Base-by-base conservation (phyloP, 1,140 invertebrate species). In the Plutomurus gul region DNA sequence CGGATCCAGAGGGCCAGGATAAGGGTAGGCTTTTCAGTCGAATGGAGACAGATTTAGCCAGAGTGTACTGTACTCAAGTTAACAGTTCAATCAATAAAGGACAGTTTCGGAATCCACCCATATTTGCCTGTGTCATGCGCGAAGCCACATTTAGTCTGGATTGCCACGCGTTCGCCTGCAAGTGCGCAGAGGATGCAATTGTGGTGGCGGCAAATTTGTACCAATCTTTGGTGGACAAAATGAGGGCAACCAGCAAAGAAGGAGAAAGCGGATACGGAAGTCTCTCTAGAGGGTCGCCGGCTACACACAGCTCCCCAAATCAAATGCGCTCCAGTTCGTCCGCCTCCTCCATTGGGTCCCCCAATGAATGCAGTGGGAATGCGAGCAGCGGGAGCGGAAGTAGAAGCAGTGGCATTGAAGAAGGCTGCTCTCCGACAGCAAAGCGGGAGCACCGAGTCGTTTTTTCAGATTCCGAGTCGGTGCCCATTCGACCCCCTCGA, bases 101-200 rank as follows among this genome's bases (percentile, higher is more conserved):
- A 2, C 37, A 22, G 30, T 79, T 79, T 47, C 22, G 49, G 33
- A 94, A 95, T 87, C 93, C 93, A 0, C 94, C 95, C 0, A 91
- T 97, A 84, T 96, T 97, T 86, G 93, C 94, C 13, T 94, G 96
- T 46, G 93, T 96, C 20, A 96, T 96, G 93, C 89, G 36, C 92
- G 92, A 20, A 84, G 85, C 27, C 90, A 92, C 8, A 1, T 91
- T 92, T 3, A 92, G 92, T 84, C 87, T 96, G 60, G 94, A 96
- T 87, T 96, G 95, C 86, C 95, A 97, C 87, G 95, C 93, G 16
- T 97, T 96, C 87, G 92, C 94, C 76, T 96, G 95, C 87, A 82
- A 92, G 60, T 85, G 87, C 37, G 84, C 94, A 13, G 94, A 96
- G 87, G 94, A 96, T 85, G 94, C 95, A 25, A 92, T 96, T 33